Percentiles rank a stretch among this genome's conserved stretches.
Evolutionary conservation across 2,797 vertebrate genomes (phyloP).

Genomic region (Glyptemys insculpta): DNA sequence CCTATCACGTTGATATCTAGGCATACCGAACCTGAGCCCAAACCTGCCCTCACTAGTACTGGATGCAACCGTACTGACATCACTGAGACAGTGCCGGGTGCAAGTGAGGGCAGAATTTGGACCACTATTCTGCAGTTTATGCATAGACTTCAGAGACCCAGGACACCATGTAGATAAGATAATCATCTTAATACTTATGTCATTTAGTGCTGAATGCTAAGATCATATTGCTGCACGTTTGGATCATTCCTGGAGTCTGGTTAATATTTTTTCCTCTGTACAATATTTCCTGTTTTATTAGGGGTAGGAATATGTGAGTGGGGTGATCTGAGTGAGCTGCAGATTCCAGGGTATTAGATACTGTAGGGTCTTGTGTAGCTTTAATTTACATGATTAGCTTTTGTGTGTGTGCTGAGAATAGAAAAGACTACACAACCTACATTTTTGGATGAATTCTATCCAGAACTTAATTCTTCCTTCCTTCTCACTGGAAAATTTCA

Average conservation of each 20-base stretch:
- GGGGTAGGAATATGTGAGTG: accelerated
- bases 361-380: neutral
- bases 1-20: neutral
- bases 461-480: neutral
- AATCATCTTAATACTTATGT: neutral
- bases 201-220: conserved; percentile 9
- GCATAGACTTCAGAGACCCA: neutral
- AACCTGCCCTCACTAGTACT: neutral
- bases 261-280: neutral
- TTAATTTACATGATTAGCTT: neutral
- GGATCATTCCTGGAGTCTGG: neutral
- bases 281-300: neutral
- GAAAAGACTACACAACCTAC: neutral
- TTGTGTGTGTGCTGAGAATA: neutral
- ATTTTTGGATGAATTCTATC: neutral
- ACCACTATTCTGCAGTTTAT: neutral
- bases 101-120: neutral
- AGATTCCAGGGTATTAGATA: neutral
- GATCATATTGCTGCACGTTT: neutral
- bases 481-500: neutral
- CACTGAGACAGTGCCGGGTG: neutral
- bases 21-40: neutral
- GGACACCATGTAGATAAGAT: neutral
- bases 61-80: neutral
- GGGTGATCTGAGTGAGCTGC: neutral